These are phyloP conservation scores for Polyommatus iphigenia DNA, from an alignment of 2,888 invertebrate species.

Conservation along the genomic window DNA sequence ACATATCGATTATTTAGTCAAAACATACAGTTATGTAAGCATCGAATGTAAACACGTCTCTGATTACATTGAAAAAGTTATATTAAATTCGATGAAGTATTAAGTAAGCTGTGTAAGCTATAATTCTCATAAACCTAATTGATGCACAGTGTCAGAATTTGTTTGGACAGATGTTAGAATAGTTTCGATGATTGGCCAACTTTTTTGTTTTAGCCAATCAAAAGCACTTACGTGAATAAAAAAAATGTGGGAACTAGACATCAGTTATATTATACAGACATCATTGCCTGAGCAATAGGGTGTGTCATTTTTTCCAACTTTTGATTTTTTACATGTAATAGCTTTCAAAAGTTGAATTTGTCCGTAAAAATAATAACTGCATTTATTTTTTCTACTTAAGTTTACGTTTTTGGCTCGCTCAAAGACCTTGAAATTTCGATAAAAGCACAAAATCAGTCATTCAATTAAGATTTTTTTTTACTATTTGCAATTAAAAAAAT, in stretches of 20 bases:
- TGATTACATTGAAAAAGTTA: neutral
- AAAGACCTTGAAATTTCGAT: too few species aligned
- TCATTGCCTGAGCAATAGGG: too few species aligned
- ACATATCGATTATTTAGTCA: neutral
- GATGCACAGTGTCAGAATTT: neutral
- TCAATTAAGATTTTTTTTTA: too few species aligned
- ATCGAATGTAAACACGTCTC: neutral
- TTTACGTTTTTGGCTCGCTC: too few species aligned
- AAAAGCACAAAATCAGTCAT: too few species aligned
- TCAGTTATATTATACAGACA: neutral
- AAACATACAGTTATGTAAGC: constrained; percentile 13
- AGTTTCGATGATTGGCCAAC: neutral
- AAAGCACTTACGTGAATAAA: neutral
- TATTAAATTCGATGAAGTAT: neutral
- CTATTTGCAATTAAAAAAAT: too few species aligned
- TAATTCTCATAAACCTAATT: neutral
- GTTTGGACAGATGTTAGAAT: neutral
- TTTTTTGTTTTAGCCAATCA: neutral
- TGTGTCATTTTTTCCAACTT: too few species aligned
- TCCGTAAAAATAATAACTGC: too few species aligned
- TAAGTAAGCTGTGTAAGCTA: neutral
- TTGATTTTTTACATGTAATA: too few species aligned
- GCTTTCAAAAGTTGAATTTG: too few species aligned
- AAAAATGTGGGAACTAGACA: neutral
- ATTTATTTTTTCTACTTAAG: too few species aligned